Base-by-base conservation (phyloP, 2,113 vertebrate genomes). In the Muntiacus muntjak region DNA sequence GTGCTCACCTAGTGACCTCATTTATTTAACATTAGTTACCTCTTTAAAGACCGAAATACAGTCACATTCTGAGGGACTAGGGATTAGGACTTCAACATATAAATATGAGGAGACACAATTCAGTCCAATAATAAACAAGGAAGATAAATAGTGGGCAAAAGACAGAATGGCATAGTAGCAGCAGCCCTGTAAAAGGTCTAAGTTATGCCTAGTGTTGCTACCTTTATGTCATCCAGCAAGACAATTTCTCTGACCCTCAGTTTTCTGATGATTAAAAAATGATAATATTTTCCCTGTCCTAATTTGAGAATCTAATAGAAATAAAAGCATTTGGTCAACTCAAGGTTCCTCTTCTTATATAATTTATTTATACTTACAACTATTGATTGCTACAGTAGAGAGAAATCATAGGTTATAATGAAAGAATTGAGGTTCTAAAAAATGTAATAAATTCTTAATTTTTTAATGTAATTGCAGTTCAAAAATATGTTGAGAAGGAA, bases 181-280 rank as follows among this genome's bases (percentile, higher is more conserved):
- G n/a, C 30, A 84, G 25, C 30, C 40, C 14, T 84, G 30, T 62
- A 76, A 52, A 87, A 50, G 40, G 28, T 67, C 36, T 84, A 84
- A n/a, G 62, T 26, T 58, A 33, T 14, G 50, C 55, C 58, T 93
- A 25, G 12, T 67, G 26, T 54, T 62, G 25, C 58, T n/a, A 57
- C 33, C 93, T 86, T 74, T 90, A 60, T 47, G 36, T 87, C 87
- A 90, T 60, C 62, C 71, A 76, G 25, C 25, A 74, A 83, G 19
- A 71, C 78, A 84, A 58, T 52, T 62, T 58, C 36, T 96, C 23
- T 81, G 40, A 64, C 36, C 15, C 57, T 93, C 71, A 71, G 12
- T 74, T 95, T 90, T 93, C 62, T 97, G 82, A 87, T 82, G 17
- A 74, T 74, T 82, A 87, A 93, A 93, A 89, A 93, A 95, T 83